Base-by-base conservation (phyloP, 1,140 invertebrate genomes). In the Ceratitis capitata region DNA sequence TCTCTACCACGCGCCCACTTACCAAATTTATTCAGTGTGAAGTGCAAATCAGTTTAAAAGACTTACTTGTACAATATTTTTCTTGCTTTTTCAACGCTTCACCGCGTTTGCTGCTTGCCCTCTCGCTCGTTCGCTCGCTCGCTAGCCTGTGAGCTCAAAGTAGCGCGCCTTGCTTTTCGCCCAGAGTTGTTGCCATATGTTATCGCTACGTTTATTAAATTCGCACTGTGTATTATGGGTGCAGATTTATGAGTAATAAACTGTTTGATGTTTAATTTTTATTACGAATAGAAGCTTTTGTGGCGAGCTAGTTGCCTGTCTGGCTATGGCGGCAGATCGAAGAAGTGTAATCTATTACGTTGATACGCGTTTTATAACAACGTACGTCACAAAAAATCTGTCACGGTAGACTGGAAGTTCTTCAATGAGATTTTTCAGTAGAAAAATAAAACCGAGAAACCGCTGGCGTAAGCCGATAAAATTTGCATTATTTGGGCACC, bases 1-100 rank as follows among this genome's bases (percentile, higher is more conserved):
- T 84, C 82, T 83, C 82, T 84, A 51, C 49, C 58, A 84, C 83
- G 47, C 83, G 83, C 83, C 83, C 83, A 84, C 83, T 84, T 84
- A n/a, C n/a, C n/a, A 47, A 84, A 84, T 84, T 84, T 84, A 84
- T 84, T 56, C 58, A 64, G 83, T 64, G 83, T 61, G 83, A 84
- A 84, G 83, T 64, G 83, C 58, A 84, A 84, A 84, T 84, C 83
- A 61, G 83, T 84, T 84, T 84, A 64, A 58, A 84, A 64, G 19
- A 83, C 42, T 78, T 78, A 78, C 39, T 78, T 78, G 69, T 78
- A 78, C 69, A 78, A 78, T 78, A 78, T 78, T 78, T 78, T 78
- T 78, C 69, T 78, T 42, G 39, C 39, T 78, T 45, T 78, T 78
- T 45, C 39, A 78, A 45, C 69, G 69, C 69, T 78, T 78, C 69